Conservation (phyloP, 2,113 vertebrate genomes). For the Equus przewalskii region DNA sequence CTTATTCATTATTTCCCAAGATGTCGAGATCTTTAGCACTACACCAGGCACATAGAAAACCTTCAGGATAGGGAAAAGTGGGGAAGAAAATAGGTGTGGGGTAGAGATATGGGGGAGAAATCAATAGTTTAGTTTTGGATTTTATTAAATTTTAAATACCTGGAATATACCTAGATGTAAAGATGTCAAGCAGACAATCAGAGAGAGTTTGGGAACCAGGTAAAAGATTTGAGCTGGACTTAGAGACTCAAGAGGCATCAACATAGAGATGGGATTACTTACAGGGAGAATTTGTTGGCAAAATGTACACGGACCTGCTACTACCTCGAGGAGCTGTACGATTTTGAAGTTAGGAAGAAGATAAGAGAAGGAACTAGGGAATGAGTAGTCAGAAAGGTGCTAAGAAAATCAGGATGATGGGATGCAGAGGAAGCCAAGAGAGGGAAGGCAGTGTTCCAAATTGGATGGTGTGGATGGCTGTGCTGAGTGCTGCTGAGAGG, state of each 20-base stretch:
- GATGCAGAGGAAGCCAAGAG: not conserved
- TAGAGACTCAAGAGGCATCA: not conserved
- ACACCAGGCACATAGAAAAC: not conserved
- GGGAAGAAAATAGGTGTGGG: no score
- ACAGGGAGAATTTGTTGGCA: not conserved
- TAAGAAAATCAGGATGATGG: not conserved
- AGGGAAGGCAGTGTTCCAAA: fast-evolving
- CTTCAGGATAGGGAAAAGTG: not conserved
- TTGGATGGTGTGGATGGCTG: no score
- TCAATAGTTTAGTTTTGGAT: not conserved
- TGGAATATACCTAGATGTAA: not conserved
- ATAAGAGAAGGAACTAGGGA: not conserved
- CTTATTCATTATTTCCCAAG: not conserved
- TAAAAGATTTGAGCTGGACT: not conserved
- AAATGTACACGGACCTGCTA: not conserved
- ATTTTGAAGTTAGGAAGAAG: not conserved
- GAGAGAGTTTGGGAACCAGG: not conserved
- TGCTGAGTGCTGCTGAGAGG: not conserved
- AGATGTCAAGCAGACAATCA: not conserved
- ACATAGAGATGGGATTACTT: not conserved
- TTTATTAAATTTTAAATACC: not conserved
- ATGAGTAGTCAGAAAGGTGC: not conserved
- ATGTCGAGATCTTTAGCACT: not conserved
- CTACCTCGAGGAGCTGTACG: not conserved
- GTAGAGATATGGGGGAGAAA: not conserved